These are phyloP conservation scores for Papilio demoleus DNA, from an alignment of 2,888 invertebrate species.

Conservation along the genomic window DNA sequence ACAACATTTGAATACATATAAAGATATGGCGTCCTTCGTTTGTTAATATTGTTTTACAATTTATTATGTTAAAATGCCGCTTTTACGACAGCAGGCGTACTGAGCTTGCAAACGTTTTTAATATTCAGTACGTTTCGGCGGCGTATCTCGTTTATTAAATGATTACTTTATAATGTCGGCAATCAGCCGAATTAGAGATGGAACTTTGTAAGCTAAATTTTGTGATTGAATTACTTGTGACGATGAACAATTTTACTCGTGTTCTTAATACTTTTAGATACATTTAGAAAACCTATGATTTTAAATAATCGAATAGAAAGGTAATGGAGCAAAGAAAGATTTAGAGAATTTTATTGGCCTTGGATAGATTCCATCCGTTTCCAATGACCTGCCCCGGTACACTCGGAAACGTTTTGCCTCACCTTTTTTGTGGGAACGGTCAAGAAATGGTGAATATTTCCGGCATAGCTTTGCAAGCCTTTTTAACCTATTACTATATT, in stretches of 20 bases:
- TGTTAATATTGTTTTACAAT: constrained; percentile 11
- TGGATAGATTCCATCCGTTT: constrained; percentile 13
- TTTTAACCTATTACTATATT: neutral
- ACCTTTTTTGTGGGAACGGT: constrained; percentile 7
- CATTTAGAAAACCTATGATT: neutral
- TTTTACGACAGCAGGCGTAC: constrained; percentile 11
- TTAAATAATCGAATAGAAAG: neutral
- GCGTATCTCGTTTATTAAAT: constrained; percentile 29
- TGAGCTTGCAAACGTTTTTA: constrained; percentile 21
- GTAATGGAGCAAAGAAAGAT: neutral
- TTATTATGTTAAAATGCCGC: constrained; percentile 15
- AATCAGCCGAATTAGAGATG: constrained; percentile 10
- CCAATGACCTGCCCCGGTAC: constrained; percentile 9
- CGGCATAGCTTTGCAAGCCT: neutral
- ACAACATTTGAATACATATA: no score
- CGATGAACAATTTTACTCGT: neutral
- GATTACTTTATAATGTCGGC: constrained; percentile 26
- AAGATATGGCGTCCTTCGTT: neutral
- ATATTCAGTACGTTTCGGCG: constrained; percentile 27
- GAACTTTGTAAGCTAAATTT: constrained; percentile 29
- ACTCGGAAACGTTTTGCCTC: neutral
- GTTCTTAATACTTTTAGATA: neutral
- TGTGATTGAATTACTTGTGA: constrained; percentile 1
- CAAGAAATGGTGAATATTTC: constrained; percentile 15
- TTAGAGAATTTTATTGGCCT: neutral